A percentile compares a stretch with the other conserved stretches of the same genome.
Conservation (phyloP, 2,113 vertebrate species). For the Cyanistes caeruleus region DNA sequence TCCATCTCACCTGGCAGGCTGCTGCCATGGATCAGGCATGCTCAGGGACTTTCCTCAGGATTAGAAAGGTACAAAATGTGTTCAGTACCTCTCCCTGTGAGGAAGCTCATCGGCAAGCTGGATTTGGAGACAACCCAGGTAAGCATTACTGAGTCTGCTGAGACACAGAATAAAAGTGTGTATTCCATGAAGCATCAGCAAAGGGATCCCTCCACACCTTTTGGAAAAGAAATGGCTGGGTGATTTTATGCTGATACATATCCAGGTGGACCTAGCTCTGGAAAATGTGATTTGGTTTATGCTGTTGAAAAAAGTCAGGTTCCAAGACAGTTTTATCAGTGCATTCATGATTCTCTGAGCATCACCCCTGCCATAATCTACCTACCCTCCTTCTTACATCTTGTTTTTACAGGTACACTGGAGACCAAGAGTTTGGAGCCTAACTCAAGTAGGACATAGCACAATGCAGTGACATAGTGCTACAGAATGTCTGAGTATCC, state of each 20-base stretch:
- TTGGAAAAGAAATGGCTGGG: background rate
- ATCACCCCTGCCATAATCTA: background rate
- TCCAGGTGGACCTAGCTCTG: background rate
- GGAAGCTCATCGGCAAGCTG: background rate
- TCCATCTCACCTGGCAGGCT: background rate
- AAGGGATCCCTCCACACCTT: background rate
- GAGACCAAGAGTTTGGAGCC: background rate
- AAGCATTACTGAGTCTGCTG: background rate
- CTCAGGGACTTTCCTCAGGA: background rate
- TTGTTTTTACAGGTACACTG: background rate
- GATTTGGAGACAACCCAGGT: background rate
- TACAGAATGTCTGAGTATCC: background rate
- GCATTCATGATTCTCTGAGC: background rate
- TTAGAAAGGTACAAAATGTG: background rate
- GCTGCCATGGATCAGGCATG: background rate
- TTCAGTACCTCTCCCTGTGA: background rate
- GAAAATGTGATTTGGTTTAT: background rate
- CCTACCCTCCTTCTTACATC: background rate
- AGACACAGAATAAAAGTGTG: background rate
- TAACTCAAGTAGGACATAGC: background rate
- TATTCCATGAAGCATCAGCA: background rate
- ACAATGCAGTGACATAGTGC: background rate
- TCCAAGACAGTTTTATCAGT: background rate
- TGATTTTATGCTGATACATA: background rate
- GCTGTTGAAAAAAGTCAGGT: background rate